Conservation (phyloP, 2,797 vertebrate genomes). For the Catharus ustulatus region DNA sequence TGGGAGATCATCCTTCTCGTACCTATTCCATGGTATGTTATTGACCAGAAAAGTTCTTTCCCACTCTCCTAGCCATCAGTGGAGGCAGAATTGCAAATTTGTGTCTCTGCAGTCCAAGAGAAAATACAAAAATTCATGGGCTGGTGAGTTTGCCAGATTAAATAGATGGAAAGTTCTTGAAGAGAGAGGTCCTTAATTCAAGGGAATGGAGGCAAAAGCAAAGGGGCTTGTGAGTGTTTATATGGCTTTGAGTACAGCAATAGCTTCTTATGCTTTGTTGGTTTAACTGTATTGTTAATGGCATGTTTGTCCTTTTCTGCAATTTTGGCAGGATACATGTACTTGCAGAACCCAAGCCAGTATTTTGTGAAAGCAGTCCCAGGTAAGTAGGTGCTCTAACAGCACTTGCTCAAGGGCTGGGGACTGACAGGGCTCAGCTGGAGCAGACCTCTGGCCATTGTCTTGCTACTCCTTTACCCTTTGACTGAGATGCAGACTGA, state of each 20-base stretch:
- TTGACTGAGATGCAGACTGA: not conserved
- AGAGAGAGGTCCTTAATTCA: not conserved
- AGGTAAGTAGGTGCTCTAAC: not conserved
- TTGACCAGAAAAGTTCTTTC: not conserved
- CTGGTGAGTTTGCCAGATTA: not conserved
- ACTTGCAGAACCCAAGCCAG: slow-evolving; percentile 45
- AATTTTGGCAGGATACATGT: not conserved
- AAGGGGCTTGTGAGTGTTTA: not conserved
- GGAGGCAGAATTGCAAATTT: not conserved
- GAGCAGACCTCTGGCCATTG: not conserved
- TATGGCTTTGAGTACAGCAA: not conserved
- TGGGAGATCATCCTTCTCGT: not conserved
- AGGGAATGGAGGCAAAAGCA: not conserved
- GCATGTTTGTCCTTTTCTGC: not conserved
- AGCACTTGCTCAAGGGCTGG: not conserved
- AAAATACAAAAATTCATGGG: not conserved
- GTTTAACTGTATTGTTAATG: not conserved
- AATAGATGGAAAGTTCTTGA: not conserved
- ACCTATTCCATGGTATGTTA: not conserved
- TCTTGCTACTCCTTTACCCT: not conserved
- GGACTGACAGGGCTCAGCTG: not conserved
- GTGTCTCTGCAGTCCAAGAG: not conserved
- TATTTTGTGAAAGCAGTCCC: not conserved
- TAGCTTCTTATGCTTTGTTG: not conserved
- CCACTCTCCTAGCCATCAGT: not conserved